Percentiles rank a stretch among this genome's conserved stretches.
Evolutionary conservation across 2,888 invertebrate genomes (phyloP).

Genomic region (Troides aeacus): DNA sequence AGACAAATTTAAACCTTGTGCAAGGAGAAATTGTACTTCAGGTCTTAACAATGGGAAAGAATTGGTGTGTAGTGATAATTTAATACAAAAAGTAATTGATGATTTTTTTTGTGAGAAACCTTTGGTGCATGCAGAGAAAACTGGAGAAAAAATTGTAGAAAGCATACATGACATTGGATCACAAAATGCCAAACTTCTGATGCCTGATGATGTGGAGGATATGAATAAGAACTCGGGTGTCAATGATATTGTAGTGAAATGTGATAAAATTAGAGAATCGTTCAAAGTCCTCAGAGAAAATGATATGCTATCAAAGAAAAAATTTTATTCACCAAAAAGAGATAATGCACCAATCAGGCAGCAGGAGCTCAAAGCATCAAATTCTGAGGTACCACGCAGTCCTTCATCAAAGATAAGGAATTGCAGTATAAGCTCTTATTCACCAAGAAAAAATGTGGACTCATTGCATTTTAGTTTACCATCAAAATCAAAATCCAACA

Average conservation of each 20-base stretch:
- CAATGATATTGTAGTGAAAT: slow-evolving; percentile 45
- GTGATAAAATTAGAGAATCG: slow-evolving; percentile 45
- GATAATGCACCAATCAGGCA: slow-evolving; percentile 40
- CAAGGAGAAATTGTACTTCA: slow-evolving; percentile 40
- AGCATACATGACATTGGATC: slow-evolving; percentile 30
- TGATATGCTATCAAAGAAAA: slow-evolving; percentile 43
- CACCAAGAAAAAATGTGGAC: slow-evolving; percentile 54
- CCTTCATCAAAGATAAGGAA: slow-evolving; percentile 42
- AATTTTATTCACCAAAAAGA: slow-evolving; percentile 38
- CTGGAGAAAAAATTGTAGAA: slow-evolving; percentile 33
- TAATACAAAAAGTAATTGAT: slow-evolving; percentile 60
- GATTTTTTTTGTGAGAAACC: slow-evolving; percentile 50
- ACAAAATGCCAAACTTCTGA: slow-evolving; percentile 36
- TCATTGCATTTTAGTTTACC: slow-evolving; percentile 54
- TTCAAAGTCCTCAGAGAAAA: slow-evolving; percentile 43
- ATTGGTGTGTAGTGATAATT: slow-evolving; percentile 37
- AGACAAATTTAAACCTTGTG: slow-evolving; percentile 49
- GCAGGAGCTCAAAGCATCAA: slow-evolving; percentile 45
- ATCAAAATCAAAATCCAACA: slow-evolving; percentile 52
- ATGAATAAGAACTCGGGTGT: slow-evolving; percentile 66
- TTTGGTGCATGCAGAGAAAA: slow-evolving; percentile 39
- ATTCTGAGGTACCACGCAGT: slow-evolving; percentile 43
- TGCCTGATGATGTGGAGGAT: slow-evolving; percentile 50
- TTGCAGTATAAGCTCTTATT: slow-evolving; percentile 46
- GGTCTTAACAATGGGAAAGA: slow-evolving; percentile 50